Evolutionary conservation across 1,140 invertebrate genomes (phyloP).

Genomic region (Ephestia elutella): DNA sequence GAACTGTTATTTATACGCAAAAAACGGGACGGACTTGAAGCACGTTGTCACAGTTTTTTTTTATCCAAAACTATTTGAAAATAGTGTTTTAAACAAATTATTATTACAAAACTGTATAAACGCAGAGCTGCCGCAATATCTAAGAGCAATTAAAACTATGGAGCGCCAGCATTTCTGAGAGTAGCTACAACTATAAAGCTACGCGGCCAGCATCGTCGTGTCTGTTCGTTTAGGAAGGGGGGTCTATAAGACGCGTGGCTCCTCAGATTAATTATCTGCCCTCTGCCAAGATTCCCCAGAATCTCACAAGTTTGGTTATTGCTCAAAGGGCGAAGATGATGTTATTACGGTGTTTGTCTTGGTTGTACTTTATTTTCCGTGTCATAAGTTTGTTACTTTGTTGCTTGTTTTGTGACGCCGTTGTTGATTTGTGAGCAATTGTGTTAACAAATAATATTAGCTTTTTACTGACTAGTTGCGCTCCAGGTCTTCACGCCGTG

Average conservation of each 20-base stretch:
- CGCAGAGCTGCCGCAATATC: too few relatives aligned
- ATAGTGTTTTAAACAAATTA: too few relatives aligned
- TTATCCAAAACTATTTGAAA: too few relatives aligned
- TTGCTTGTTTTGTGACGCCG: not conserved
- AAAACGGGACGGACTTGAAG: too few relatives aligned
- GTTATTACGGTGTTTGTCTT: conserved; percentile 2
- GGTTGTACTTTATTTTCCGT: not conserved
- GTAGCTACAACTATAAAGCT: not conserved
- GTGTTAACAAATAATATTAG: too few relatives aligned
- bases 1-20: too few relatives aligned
- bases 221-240: not conserved
- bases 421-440: not conserved
- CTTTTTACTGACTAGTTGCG: too few relatives aligned
- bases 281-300: not conserved
- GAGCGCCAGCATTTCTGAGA: not conserved
- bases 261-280: not conserved
- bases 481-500: too few relatives aligned
- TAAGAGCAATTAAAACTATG: too few relatives aligned
- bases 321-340: not conserved
- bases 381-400: not conserved
- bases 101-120: too few relatives aligned
- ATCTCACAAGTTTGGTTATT: not conserved
- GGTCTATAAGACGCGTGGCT: not conserved
- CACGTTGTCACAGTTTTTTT: too few relatives aligned
- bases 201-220: too few relatives aligned